Base-by-base conservation (phyloP, 2,888 invertebrate genomes). In the Cantharis rustica region DNA sequence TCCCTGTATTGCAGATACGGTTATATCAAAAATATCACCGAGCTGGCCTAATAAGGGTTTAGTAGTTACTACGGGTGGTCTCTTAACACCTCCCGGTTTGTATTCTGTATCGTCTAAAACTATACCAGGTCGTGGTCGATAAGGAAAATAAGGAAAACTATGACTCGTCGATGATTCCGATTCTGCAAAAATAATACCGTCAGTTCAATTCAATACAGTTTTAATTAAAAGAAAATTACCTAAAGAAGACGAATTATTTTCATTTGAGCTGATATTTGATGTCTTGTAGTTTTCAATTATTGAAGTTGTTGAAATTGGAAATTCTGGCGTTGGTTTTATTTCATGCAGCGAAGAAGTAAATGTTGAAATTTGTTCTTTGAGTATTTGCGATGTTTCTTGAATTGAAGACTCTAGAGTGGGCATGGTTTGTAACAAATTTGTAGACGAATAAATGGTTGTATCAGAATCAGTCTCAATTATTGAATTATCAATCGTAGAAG, bases 1-100 rank as follows among this genome's bases (percentile, higher is more conserved):
- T 1, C 95, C 95, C 86, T 96, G 96, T 77, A 96, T 93, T 0
- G 96, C 96, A 0, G 96, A 95, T 0, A 96, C 94, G 0, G 96
- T 96, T 0, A 96, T 94, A 83, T 96, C 96, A 84, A 96, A 96
- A 74, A 95, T 94, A 86, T 96, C 96, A 10, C 94, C 95, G 20
- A 82, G 71, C 84, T 93, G 93, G 0, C 89, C 90, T 26, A 89
- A 87, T n/a, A 88, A 90, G 62, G 86, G 89, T 79, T 86, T 86
- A 69, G 83, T 86, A 47, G 88, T 89, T 74, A 88, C 81, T 47
- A 88, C 87, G 68, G 83, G 84, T 73, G 84, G 86, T 72, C 88
- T 84, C 68, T 86, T 83, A 16, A 85, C 84, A 0, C 92, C 91
- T 20, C 92, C 93, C 0, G 94, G 94, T 83, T 94, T 94, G 87